These are phyloP conservation scores for Balaeniceps rex DNA, from an alignment of 2,113 vertebrate genomes.

Conservation along the genomic window DNA sequence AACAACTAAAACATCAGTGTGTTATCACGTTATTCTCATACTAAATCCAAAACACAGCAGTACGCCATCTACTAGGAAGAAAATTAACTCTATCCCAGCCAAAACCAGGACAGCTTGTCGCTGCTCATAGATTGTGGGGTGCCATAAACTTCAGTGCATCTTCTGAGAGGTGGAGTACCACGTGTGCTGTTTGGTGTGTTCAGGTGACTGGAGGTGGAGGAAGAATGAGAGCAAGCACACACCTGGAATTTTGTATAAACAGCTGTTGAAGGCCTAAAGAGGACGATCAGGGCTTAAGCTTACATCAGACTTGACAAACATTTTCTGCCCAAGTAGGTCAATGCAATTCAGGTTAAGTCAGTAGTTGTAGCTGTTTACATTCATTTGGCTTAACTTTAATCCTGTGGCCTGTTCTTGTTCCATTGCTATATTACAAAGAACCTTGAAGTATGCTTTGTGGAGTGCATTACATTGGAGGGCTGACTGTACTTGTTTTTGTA, in stretches of 20 bases:
- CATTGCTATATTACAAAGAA: background rate
- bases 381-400: constrained; percentile 15
- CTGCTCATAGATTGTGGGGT: background rate
- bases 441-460: background rate
- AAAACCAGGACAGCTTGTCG: background rate
- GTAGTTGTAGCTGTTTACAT: constrained; percentile 42
- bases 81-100: background rate
- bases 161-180: background rate
- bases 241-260: constrained; percentile 1
- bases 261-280: background rate
- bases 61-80: background rate
- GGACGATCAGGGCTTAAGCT: background rate
- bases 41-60: background rate
- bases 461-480: background rate
- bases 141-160: background rate
- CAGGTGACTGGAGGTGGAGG: background rate
- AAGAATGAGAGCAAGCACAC: background rate
- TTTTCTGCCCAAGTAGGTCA: constrained; percentile 60
- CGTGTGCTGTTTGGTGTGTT: background rate
- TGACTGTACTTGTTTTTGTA: background rate
- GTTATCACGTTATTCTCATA: background rate
- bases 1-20: background rate
- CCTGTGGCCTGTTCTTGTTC: constrained; percentile 17
- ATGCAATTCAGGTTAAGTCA: constrained; percentile 53
- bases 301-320: constrained; percentile 37